A percentile compares a stretch with the other conserved stretches of the same genome.
phyloP scores from a whole-genome alignment of 1,140 invertebrate genomes.

The Drosophila kurseongensis region DNA sequence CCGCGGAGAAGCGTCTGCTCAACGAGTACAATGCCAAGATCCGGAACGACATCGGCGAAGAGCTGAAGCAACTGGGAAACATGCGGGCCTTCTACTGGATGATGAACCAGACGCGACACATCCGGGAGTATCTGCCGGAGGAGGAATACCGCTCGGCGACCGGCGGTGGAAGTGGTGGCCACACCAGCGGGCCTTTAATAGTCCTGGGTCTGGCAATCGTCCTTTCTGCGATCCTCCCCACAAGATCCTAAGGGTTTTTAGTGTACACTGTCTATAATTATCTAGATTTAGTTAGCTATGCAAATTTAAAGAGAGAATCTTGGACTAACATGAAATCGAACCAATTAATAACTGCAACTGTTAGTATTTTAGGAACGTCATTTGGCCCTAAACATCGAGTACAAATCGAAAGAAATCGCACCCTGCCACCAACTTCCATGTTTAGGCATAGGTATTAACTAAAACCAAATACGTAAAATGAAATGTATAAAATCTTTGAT shows the following conservation, averaged over 20 bases:
- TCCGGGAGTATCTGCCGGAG: conserved; percentile 86
- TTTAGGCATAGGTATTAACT: conserved; percentile 30
- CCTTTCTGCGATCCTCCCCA: conserved; percentile 7
- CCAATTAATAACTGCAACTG: conserved; percentile 40
- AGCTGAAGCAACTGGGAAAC: conserved; percentile 88
- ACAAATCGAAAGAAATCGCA: conserved; percentile 14
- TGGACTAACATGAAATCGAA: conserved; percentile 66
- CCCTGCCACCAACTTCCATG: conserved; percentile 16
- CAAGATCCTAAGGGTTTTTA: conserved; percentile 17
- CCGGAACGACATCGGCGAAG: conserved; percentile 88
- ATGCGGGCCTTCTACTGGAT: conserved; percentile 92
- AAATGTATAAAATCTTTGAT: conserved; percentile 55
- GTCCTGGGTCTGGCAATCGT: conserved; percentile 22
- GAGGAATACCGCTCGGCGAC: conserved; percentile 76
- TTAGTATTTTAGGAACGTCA: conserved; percentile 51
- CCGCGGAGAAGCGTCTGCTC: conserved; percentile 90
- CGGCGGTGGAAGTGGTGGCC: conserved; percentile 2
- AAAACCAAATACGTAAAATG: conserved; percentile 54
- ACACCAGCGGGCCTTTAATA: conserved; percentile 7
- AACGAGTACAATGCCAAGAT: conserved; percentile 92
- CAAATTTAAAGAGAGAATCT: conserved; percentile 63
- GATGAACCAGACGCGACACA: conserved; percentile 90
- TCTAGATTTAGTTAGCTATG: conserved; percentile 75
- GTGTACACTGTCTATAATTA: conserved; percentile 41
- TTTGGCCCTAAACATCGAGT: conserved; percentile 31